These are phyloP conservation scores for Chymomyza caudatula DNA, from an alignment of 2,888 invertebrate genomes.

Conservation along the genomic window DNA sequence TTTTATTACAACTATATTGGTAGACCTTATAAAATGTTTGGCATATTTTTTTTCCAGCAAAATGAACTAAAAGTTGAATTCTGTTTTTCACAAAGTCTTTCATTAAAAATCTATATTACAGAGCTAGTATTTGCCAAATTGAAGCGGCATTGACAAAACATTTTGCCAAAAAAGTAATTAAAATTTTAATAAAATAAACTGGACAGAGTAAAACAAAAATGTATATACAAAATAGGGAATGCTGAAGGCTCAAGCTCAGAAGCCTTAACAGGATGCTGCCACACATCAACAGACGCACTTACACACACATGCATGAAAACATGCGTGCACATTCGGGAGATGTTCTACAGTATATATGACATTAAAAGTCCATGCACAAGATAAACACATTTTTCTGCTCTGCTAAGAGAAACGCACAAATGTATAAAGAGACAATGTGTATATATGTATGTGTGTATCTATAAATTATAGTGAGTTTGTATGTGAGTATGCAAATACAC, in stretches of 20 bases:
- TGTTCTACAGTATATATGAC: conserved; percentile 30
- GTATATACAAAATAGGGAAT: neutral
- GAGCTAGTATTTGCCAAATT: neutral
- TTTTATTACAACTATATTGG: neutral
- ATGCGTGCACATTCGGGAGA: neutral
- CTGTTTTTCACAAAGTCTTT: neutral
- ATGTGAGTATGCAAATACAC: neutral
- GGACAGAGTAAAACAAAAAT: conserved; percentile 6
- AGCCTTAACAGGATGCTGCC: neutral
- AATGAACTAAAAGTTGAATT: neutral
- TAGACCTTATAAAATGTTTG: no score
- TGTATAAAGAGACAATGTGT: neutral
- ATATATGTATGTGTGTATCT: neutral
- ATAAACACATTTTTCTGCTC: conserved; percentile 40
- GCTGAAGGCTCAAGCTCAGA: neutral
- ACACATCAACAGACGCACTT: neutral
- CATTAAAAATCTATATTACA: neutral
- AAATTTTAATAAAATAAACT: conserved; percentile 45
- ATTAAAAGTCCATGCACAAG: conserved; percentile 36
- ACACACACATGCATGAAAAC: no score
- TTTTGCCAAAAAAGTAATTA: conserved; percentile 43
- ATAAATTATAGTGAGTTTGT: neutral
- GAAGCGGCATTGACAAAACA: conserved; percentile 13
- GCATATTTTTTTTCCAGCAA: no score
- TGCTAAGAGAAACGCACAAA: conserved; percentile 19